Evolutionary conservation across 2,113 vertebrate genomes (phyloP), one percentile per base, ranked within the genome.

Genomic region (Eleginops maclovinus): DNA sequence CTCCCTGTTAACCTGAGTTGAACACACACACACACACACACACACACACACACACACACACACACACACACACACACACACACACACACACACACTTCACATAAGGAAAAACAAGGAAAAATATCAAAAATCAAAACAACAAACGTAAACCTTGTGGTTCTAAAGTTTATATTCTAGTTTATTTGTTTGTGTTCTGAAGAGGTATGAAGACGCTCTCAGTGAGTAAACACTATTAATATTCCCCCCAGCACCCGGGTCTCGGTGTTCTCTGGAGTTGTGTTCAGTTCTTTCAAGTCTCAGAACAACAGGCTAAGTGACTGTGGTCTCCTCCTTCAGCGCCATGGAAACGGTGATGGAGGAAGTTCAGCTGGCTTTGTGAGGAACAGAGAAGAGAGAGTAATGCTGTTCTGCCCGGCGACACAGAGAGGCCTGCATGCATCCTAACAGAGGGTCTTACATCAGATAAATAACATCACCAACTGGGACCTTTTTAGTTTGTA

Each of bases 291-390:
- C 86, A 81, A 83, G 86, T 87, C 84, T 81, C 73, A 75, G 50
- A 81, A 90, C 85, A 86, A 83, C 88, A 85, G 74, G 36, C 78
- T 84, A 31, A 90, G 75, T 88, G 62, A 72, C 68, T 91, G 58
- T 47, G 74, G 75, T 55, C 72, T 69, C 72, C 36, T 65, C 87
- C 78, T 72, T 76, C 72, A 81, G 77, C 47, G 70, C 86, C 88
- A 90, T 91, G 90, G 91, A 66, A 88, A 92, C 90, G 9, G 46
- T 55, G 72, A 72, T 43, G 58, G 55, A 73, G 22, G 81, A 58
- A 63, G 77, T 79, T 91, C 58, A 44, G 58, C 53, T 9, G 0
- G 69, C 28, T 80, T 62, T 67, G 12, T 72, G 56, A 71, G 44
- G 40, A 49, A 60, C 44, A 70, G 31, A 77, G 46, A 51, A 11